Base-by-base conservation (phyloP, 2,797 vertebrate genomes). In the Darevskia mixta region DNA sequence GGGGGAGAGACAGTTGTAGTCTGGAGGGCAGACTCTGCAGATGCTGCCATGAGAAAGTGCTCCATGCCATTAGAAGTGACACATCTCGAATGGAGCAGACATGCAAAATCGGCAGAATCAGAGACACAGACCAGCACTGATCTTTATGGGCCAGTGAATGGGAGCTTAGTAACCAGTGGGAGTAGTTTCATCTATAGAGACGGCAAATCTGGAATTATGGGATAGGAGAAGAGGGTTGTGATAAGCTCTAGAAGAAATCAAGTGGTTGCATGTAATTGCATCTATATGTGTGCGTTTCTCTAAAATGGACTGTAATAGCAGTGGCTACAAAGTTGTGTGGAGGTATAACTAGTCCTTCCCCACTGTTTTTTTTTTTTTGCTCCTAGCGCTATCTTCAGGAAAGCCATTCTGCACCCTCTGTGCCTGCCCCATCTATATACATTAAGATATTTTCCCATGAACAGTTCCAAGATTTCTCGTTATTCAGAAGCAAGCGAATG, bases 361-460 rank as follows among this genome's bases (percentile, higher is more conserved):
- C 35, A 73, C 55, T 25, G 2, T 4, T 15, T 55, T 49, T 3
- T 13, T 49, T 13, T 83, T 72, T 38, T 32, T 38, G n/a, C 11
- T 66, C 69, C 55, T 9, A 61, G 69, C 35, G 35, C 45, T 0
- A 0, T 35, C 23, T 25, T 85, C 82, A 91, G 41, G 81, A 66
- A 75, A 83, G 25, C 29, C 58, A 82, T 25, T 27, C 25, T 6
- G 38, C 10, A 72, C 0, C 88, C 58, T 71, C 69, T 11, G 66
- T 43, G 17, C 87, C 38, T 45, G 69, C 8, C 29, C 29, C n/a
- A 90, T 13, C 0, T 87, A 84, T 86, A 94, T 89, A 87, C 64
- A 84, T 15, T 83, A 90, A 90, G 89, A 89, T 0, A 79, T 95
- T 95, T 97, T 97, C 97, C 95, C 97, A 97, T 93, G 93, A 90